These are phyloP conservation scores for Ooceraea biroi DNA, from an alignment of 1,140 invertebrate species.

Conservation along the genomic window DNA sequence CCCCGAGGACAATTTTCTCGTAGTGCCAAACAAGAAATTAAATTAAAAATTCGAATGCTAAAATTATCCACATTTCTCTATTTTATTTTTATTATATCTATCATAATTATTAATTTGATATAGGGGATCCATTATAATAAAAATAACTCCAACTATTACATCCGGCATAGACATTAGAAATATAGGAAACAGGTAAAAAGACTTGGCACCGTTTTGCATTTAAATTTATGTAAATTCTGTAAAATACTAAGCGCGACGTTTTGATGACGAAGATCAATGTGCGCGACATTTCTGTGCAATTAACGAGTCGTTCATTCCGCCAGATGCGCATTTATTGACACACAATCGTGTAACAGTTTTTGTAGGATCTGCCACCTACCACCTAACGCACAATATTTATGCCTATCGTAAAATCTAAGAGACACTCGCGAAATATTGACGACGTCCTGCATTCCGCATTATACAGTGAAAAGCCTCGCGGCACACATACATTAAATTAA, in stretches of 20 bases:
- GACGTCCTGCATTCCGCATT: slow-evolving; percentile 8
- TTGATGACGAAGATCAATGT: not conserved
- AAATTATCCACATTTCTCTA: too few species aligned
- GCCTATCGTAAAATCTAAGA: not conserved
- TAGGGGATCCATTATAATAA: too few species aligned
- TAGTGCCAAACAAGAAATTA: not conserved
- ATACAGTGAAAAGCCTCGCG: not conserved
- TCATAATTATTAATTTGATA: too few species aligned
- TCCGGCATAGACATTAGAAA: too few species aligned
- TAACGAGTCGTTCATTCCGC: not conserved
- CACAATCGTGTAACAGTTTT: not conserved
- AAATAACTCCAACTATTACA: too few species aligned
- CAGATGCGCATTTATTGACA: not conserved
- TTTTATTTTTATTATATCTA: too few species aligned
- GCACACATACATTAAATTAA: slow-evolving; percentile 3
- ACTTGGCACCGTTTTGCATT: too few species aligned
- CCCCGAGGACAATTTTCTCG: not conserved
- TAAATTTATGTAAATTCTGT: too few species aligned
- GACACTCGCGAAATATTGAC: slow-evolving; percentile 23
- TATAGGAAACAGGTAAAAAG: too few species aligned
- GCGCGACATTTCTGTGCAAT: too few species aligned
- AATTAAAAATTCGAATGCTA: too few species aligned
- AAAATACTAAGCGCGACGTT: not conserved
- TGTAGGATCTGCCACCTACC: not conserved
- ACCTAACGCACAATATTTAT: not conserved